Conservation (phyloP, 2,888 invertebrate species). For the Athalia circularis region DNA sequence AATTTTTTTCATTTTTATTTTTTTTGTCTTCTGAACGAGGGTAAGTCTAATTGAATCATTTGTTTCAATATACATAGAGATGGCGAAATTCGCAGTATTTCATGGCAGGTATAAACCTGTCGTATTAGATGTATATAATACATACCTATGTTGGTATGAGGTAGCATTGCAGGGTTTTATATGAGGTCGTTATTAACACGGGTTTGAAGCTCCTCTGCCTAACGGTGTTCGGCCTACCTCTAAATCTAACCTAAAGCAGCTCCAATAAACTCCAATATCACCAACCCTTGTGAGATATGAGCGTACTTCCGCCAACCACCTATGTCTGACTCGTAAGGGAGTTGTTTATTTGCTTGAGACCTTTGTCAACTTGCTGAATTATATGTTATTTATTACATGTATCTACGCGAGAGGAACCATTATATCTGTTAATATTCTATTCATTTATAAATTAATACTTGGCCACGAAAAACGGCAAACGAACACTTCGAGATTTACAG, state of each 20-base stretch:
- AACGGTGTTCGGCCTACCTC: conserved; percentile 18
- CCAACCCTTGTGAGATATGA: conserved; percentile 46
- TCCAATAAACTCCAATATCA: conserved; percentile 51
- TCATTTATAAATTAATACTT: too few species aligned
- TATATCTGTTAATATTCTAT: too few species aligned
- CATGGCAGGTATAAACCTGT: not conserved
- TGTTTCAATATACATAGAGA: too few species aligned
- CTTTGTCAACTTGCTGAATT: conserved; percentile 41
- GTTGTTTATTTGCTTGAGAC: conserved; percentile 48
- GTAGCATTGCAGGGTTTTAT: conserved; percentile 42
- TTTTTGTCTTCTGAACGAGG: too few species aligned
- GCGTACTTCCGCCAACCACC: conserved; percentile 23
- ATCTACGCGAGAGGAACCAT: too few species aligned
- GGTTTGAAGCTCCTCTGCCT: conserved; percentile 38
- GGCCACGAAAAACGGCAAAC: too few species aligned
- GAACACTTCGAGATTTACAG: too few species aligned
- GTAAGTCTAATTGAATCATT: too few species aligned
- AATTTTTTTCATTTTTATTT: too few species aligned
- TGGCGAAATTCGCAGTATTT: too few species aligned
- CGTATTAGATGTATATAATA: conserved; percentile 1
- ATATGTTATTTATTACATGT: not conserved
- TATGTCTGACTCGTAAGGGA: conserved; percentile 27
- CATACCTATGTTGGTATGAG: conserved; percentile 22
- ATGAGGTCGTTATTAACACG: conserved; percentile 49
- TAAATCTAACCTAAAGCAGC: conserved; percentile 46